These are phyloP conservation scores for Sinocyclocheilus anshuiensis DNA, from an alignment of 2,113 vertebrate genomes.

Conservation along the genomic window DNA sequence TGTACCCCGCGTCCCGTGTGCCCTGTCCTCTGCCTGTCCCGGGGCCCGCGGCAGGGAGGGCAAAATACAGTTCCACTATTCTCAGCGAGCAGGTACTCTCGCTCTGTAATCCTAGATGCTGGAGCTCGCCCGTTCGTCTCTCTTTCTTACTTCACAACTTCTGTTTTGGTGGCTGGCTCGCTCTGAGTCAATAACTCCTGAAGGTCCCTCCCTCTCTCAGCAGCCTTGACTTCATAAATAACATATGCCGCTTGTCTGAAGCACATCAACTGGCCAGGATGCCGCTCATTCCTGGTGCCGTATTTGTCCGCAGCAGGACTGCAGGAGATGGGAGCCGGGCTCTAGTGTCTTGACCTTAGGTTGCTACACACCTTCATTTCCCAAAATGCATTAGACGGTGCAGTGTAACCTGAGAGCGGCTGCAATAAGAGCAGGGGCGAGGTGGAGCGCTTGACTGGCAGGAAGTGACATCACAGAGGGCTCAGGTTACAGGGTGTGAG, in stretches of 20 bases:
- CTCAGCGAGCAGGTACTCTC: too few species aligned
- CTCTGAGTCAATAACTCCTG: conserved; percentile 12
- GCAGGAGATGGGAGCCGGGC: conserved; percentile 33
- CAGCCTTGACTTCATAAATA: conserved; percentile 74
- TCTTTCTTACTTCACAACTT: conserved; percentile 50
- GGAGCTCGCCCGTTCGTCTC: neutral
- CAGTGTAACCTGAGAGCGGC: conserved; percentile 67
- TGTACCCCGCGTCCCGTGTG: neutral
- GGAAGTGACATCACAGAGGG: conserved; percentile 70
- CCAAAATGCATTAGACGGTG: conserved; percentile 48
- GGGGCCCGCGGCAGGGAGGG: conserved; percentile 41
- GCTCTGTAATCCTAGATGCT: conserved; percentile 55
- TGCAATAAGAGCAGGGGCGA: conserved; percentile 64
- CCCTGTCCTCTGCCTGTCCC: conserved; percentile 34
- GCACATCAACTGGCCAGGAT: conserved; percentile 63
- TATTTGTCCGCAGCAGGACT: conserved; percentile 47
- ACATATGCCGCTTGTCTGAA: conserved; percentile 63
- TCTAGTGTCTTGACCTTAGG: conserved; percentile 46
- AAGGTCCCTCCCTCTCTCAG: conserved; percentile 70
- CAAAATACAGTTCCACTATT: conserved; percentile 2
- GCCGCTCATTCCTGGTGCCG: conserved; percentile 85
- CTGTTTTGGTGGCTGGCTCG: conserved; percentile 66
- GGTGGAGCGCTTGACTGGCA: conserved; percentile 62
- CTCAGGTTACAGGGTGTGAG: conserved; percentile 59
- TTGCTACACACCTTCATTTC: conserved; percentile 42